Evolutionary conservation across 2,797 vertebrate species (phyloP), one percentile per base, ranked within the genome.

Genomic region (Rhinichthys osculus): DNA sequence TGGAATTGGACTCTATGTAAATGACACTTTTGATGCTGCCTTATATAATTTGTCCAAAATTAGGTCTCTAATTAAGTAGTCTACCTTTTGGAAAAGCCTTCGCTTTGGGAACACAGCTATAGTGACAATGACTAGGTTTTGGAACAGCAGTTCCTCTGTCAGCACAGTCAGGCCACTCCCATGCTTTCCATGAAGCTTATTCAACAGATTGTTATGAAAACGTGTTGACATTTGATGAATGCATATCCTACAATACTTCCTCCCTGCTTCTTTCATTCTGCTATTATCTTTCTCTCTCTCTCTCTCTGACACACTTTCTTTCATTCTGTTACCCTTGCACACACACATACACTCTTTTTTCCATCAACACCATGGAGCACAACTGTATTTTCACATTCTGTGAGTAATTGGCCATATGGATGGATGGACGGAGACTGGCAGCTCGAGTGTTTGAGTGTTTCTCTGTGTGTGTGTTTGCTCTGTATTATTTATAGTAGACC

Each of bases 201-300:
- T 90, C 77, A 84, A 42, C 77, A 73, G 40, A 73, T 72, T 78
- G 7, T 81, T 90, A 95, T 95, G 91, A 95, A 91, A 88, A 93
- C 79, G 93, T 94, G 94, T 89, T 93, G 94, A 95, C 92, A 90
- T 19, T 40, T 77, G 57, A 42, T 78, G 47, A 77, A 80, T 69
- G 79, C 64, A 76, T 72, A 42, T 74, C 38, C 69, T 42, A 80
- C 67, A 89, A 38, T 35, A 62, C 27, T 62, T 69, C 40, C 82
- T 54, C 23, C n/a, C 33, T 82, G 81, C 47, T 59, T 57, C 52
- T 84, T 69, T 78, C 74, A 11, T 33, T 54, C 44, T 33, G n/a
- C 67, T 33, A 38, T 81, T 85, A 19, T 85, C 66, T 72, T 16
- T n/a, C 40, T 57, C 35, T 83, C 73, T 83, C 73, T 83, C 73